phyloP scores from a whole-genome alignment of 2,113 vertebrate genomes.

The Dinomys branickii region DNA sequence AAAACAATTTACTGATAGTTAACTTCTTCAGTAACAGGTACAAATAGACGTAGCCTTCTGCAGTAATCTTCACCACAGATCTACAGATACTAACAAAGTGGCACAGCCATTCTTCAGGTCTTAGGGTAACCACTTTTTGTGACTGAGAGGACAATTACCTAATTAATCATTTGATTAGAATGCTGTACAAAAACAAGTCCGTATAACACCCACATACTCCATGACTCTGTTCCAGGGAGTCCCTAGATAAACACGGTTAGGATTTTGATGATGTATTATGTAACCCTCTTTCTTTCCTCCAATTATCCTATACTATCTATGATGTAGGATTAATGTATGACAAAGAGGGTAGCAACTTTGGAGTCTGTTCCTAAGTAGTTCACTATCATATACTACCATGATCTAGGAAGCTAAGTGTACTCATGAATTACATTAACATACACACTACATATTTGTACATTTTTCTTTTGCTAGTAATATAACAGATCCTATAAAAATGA shows the following conservation, averaged over 20 bases:
- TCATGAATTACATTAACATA: not conserved
- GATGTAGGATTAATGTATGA: not conserved
- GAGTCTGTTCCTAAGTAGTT: not conserved
- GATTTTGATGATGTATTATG: not conserved
- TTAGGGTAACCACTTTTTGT: not conserved
- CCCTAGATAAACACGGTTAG: not conserved
- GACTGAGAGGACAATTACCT: not conserved
- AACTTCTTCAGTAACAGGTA: not conserved
- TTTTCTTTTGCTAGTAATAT: not conserved
- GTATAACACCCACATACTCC: not conserved
- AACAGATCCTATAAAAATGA: not conserved
- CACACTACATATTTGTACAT: not conserved
- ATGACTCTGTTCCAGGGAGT: not conserved
- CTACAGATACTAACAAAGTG: not conserved
- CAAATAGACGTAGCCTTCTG: not conserved
- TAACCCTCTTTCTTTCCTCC: not conserved
- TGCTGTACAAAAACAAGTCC: not conserved
- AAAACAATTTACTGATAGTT: not conserved
- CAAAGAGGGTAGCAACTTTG: not conserved
- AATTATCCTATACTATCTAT: not conserved
- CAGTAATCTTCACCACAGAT: not conserved
- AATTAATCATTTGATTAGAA: conserved; percentile 2
- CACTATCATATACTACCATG: not conserved
- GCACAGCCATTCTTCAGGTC: not conserved
- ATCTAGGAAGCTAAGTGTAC: not conserved